Evolutionary conservation across 2,888 invertebrate species (phyloP).

Genomic region (Cantharis lateralis): DNA sequence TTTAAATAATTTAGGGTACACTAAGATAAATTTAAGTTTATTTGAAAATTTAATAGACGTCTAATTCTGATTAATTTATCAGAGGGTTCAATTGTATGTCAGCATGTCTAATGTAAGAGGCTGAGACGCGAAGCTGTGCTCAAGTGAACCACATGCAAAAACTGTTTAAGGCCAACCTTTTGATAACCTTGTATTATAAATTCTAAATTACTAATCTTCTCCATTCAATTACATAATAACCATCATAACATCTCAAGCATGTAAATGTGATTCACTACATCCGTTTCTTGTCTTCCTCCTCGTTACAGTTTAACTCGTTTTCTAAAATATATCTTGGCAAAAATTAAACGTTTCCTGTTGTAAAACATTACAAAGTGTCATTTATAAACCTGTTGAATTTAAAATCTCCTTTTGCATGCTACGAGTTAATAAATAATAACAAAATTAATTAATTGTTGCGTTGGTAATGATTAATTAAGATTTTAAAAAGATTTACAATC

Average conservation of each 20-base stretch:
- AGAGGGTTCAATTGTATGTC: background rate
- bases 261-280: background rate
- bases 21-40: too few relatives aligned
- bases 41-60: too few relatives aligned
- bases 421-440: background rate
- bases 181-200: background rate
- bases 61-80: background rate
- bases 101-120: background rate
- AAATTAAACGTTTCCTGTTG: background rate
- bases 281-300: background rate
- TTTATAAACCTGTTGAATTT: background rate
- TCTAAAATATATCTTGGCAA: background rate
- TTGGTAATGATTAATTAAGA: background rate
- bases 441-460: background rate
- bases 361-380: background rate
- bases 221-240: background rate
- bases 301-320: background rate
- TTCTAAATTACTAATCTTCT: background rate
- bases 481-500: background rate
- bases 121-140: background rate
- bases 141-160: background rate
- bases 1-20: too few relatives aligned
- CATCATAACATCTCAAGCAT: background rate
- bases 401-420: background rate
- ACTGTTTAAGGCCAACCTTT: background rate